phyloP scores from a whole-genome alignment of 1,140 invertebrate species.

The Diuraphis noxia region DNA sequence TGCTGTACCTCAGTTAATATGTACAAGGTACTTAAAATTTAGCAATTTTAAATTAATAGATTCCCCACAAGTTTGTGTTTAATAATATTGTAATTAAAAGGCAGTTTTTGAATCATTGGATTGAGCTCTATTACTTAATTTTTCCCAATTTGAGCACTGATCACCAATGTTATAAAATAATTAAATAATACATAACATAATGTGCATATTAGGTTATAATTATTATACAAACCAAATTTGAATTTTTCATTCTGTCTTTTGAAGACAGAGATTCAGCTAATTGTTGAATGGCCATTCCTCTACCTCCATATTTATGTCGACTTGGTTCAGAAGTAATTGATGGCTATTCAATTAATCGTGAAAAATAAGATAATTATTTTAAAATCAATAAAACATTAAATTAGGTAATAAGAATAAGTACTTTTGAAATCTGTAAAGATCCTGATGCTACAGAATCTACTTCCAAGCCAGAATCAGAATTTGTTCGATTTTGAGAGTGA shows the following conservation, averaged over 20 bases:
- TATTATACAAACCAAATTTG: neutral
- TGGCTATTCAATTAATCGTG: neutral
- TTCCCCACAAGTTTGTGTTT: too few species aligned
- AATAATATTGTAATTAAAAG: too few species aligned
- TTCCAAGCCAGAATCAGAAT: neutral
- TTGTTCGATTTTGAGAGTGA: neutral
- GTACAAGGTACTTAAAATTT: too few species aligned
- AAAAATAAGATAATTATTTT: neutral
- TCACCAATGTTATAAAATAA: too few species aligned
- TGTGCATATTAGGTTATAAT: neutral
- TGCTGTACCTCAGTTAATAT: too few species aligned
- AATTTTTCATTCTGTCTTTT: neutral
- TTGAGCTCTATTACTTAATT: too few species aligned
- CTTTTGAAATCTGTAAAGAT: neutral
- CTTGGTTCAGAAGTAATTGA: neutral
- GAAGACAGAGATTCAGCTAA: neutral
- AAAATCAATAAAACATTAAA: neutral
- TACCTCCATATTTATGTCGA: neutral
- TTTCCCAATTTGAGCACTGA: too few species aligned
- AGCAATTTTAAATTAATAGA: too few species aligned
- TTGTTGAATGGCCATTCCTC: slow-evolving; percentile 15
- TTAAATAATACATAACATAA: too few species aligned
- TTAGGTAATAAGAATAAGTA: neutral
- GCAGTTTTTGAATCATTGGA: too few species aligned
- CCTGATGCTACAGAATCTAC: neutral